These are phyloP conservation scores for Gobius niger DNA, from an alignment of 2,113 vertebrate species.

Conservation along the genomic window DNA sequence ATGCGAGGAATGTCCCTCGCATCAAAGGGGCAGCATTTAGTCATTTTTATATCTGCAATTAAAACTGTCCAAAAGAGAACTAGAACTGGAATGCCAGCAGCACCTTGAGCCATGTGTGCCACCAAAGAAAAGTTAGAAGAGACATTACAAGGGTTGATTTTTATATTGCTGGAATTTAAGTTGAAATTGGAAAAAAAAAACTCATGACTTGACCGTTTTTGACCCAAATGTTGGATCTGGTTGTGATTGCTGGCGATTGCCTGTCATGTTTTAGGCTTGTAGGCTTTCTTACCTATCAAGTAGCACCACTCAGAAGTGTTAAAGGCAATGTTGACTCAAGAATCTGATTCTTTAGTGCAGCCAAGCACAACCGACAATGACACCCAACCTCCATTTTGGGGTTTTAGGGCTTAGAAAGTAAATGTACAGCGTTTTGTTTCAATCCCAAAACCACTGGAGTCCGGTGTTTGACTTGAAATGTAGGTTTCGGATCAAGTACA, in stretches of 20 bases:
- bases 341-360: constrained; percentile 3
- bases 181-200: constrained; percentile 35
- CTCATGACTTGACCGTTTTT: constrained; percentile 36
- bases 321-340: constrained; percentile 15
- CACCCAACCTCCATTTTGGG: constrained; percentile 32
- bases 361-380: constrained; percentile 33
- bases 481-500: constrained; percentile 25
- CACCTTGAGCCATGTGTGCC: constrained; percentile 42
- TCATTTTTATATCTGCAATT: constrained; percentile 72
- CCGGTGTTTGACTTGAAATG: constrained; percentile 17
- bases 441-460: constrained; percentile 22
- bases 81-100: constrained; percentile 57
- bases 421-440: constrained; percentile 32
- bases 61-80: constrained; percentile 51
- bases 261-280: constrained; percentile 21
- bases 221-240: constrained; percentile 50
- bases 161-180: constrained; percentile 23
- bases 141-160: constrained; percentile 34
- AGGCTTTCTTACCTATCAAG: constrained; percentile 4
- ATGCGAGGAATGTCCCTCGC: constrained; percentile 70
- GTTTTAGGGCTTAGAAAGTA: constrained; percentile 43
- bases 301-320: constrained; percentile 6
- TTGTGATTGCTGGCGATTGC: constrained; percentile 31
- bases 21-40: constrained; percentile 69
- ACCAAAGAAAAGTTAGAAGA: constrained; percentile 30